These are phyloP conservation scores for Athene noctua DNA, from an alignment of 2,113 vertebrate species.

Conservation along the genomic window DNA sequence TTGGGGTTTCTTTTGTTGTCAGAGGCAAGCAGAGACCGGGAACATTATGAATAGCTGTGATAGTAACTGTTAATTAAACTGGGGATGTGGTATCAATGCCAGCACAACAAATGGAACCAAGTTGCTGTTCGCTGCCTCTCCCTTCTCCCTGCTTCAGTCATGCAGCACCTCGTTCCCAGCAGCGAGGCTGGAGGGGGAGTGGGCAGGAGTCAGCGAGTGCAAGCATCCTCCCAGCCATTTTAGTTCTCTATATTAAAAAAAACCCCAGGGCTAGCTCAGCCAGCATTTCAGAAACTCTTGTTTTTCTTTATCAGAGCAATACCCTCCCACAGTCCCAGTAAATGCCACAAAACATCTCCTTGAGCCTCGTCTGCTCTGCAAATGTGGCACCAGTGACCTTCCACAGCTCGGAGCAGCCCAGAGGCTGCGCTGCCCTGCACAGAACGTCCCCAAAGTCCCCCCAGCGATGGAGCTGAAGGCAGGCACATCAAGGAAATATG, in stretches of 20 bases:
- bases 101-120: background rate
- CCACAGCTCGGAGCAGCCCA: background rate
- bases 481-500: background rate
- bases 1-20: background rate
- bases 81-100: background rate
- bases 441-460: fast-evolving
- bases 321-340: fast-evolving
- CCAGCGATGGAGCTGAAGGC: fast-evolving
- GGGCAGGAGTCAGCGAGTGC: background rate
- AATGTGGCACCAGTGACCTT: fast-evolving
- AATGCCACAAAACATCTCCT: background rate
- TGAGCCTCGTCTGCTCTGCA: background rate
- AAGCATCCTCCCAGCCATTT: background rate
- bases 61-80: conserved; percentile 48
- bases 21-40: background rate
- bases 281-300: background rate
- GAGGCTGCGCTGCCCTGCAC: background rate
- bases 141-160: background rate
- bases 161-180: background rate
- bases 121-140: background rate
- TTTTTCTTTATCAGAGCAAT: background rate
- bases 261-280: background rate
- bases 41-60: background rate
- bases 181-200: background rate
- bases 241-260: background rate